phyloP scores from a whole-genome alignment of 2,797 vertebrate species.

The Sylvia borin region DNA sequence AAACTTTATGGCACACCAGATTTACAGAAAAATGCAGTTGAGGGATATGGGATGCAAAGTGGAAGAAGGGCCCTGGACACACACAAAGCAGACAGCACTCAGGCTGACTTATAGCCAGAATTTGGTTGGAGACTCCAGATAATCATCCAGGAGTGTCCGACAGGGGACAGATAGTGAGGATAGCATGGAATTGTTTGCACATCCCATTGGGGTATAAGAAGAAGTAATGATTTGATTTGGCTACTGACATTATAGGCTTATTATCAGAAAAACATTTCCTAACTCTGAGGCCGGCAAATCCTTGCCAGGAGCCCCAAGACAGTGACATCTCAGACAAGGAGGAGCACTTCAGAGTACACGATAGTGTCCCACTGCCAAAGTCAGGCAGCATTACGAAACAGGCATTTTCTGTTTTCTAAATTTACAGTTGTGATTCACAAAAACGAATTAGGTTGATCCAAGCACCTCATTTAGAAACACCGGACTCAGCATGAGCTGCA shows the following conservation, averaged over 20 bases:
- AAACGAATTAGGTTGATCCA: background rate
- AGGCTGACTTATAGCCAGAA: background rate
- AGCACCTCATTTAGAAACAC: conserved; percentile 15
- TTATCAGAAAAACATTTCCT: background rate
- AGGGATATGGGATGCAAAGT: background rate
- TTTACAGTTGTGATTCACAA: conserved; percentile 17
- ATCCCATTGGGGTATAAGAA: background rate
- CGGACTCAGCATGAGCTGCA: background rate
- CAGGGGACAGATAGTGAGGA: background rate
- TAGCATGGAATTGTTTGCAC: conserved; percentile 12
- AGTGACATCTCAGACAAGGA: background rate
- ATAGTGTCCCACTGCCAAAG: background rate
- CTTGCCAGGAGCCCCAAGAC: background rate
- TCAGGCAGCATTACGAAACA: conserved; percentile 29
- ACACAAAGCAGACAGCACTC: background rate
- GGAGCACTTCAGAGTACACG: background rate
- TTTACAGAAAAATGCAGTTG: background rate
- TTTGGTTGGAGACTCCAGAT: background rate
- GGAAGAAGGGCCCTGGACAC: background rate
- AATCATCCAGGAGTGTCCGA: conserved; percentile 23
- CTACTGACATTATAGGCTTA: background rate
- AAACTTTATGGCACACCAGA: background rate
- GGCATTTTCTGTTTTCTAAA: conserved; percentile 20
- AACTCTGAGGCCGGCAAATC: background rate
- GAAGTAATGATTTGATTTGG: conserved; percentile 24